These are phyloP conservation scores for Akabosia matsudoensis DNA, from an alignment of 1,140 invertebrate species.

Conservation along the genomic window DNA sequence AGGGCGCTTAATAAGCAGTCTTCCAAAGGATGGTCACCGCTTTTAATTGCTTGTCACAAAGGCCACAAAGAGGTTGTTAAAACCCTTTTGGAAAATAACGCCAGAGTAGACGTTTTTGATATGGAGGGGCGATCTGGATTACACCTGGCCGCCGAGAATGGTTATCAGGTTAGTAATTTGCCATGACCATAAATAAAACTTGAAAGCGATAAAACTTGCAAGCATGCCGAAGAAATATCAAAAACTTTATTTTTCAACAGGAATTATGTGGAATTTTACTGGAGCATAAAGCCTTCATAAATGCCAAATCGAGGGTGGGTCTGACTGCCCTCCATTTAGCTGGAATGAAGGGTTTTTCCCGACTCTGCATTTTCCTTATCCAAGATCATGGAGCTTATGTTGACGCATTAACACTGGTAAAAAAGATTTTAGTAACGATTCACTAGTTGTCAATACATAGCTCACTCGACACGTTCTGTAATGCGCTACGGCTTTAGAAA, in stretches of 20 bases:
- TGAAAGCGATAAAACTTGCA: too few relatives aligned
- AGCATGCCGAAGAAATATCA: too few relatives aligned
- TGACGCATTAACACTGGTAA: constrained; percentile 86
- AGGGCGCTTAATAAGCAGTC: constrained; percentile 91
- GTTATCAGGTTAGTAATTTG: constrained; percentile 23
- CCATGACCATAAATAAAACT: too few relatives aligned
- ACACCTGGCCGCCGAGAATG: constrained; percentile 62
- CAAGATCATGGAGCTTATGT: constrained; percentile 91
- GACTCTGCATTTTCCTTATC: constrained; percentile 77
- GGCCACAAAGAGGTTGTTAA: constrained; percentile 77
- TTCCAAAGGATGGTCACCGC: constrained; percentile 87
- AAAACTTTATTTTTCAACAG: constrained; percentile 22
- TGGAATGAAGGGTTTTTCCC: constrained; percentile 89
- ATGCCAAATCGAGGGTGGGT: constrained; percentile 91
- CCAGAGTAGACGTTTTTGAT: constrained; percentile 97
- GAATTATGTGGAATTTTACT: constrained; percentile 77
- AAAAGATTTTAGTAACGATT: too few relatives aligned
- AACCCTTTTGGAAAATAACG: constrained; percentile 82
- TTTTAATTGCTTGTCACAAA: constrained; percentile 82
- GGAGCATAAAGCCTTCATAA: constrained; percentile 95
- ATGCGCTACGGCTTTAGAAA: constrained; percentile 50
- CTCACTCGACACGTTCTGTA: too few relatives aligned
- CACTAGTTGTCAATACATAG: neutral
- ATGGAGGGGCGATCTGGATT: constrained; percentile 89
- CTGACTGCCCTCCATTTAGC: constrained; percentile 81